A percentile compares a stretch with the other conserved stretches of the same genome.
Conservation (phyloP, 2,888 invertebrate species). For the Andricus quercusramuli region DNA sequence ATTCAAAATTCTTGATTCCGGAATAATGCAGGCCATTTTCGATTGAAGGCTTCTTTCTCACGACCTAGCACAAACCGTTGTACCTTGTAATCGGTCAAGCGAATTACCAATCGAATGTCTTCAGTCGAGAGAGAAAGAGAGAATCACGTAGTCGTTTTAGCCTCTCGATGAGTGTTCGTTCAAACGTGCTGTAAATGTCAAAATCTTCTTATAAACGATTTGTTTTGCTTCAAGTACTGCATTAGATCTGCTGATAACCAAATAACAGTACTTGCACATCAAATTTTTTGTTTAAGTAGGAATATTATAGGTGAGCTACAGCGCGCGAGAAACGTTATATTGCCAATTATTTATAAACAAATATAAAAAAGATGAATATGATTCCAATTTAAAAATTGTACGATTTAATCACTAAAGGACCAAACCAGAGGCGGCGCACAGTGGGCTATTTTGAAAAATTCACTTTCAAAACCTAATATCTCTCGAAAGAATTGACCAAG, state of each 20-base stretch:
- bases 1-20: conserved; percentile 56
- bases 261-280: background rate
- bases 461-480: too few relatives aligned
- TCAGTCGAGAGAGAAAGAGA: conserved; percentile 49
- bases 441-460: too few relatives aligned
- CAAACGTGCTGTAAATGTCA: conserved; percentile 32
- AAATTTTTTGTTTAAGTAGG: too few relatives aligned
- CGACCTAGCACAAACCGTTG: conserved; percentile 68
- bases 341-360: too few relatives aligned
- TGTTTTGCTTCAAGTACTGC: background rate
- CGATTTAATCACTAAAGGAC: too few relatives aligned
- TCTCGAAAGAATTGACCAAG: too few relatives aligned
- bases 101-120: conserved; percentile 50
- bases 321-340: too few relatives aligned
- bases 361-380: too few relatives aligned
- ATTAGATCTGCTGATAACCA: background rate
- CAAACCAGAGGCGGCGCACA: too few relatives aligned
- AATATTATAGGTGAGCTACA: too few relatives aligned
- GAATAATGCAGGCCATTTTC: conserved; percentile 57
- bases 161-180: conserved; percentile 42
- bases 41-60: conserved; percentile 60
- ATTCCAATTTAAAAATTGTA: too few relatives aligned
- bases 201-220: conserved; percentile 15
- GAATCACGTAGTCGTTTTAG: conserved; percentile 31
- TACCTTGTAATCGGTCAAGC: conserved; percentile 53